Conservation (phyloP, 2,113 vertebrate species). For the Poecile atricapillus region DNA sequence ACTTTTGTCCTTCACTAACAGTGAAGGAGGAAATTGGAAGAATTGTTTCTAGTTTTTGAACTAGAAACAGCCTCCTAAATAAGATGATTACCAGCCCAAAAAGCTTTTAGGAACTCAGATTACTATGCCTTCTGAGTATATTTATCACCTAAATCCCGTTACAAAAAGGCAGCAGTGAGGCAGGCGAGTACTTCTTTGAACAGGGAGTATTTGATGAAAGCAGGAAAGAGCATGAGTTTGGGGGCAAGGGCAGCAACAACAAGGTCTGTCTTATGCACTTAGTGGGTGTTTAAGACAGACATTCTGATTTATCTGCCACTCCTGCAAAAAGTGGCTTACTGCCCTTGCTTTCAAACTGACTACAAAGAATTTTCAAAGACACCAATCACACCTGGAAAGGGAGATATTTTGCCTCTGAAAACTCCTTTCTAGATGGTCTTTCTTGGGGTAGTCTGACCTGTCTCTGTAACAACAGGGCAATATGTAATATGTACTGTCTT, state of each 20-base stretch:
- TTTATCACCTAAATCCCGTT: not conserved
- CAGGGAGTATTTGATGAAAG: not conserved
- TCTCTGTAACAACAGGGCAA: not conserved
- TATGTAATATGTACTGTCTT: not conserved
- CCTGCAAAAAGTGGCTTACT: not conserved
- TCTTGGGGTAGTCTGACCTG: not conserved
- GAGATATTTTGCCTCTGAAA: not conserved
- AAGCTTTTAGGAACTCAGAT: not conserved
- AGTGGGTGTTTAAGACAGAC: not conserved
- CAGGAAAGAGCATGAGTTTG: not conserved
- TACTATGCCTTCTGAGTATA: not conserved
- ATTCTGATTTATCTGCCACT: not conserved
- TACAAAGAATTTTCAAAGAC: not conserved
- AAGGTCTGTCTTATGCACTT: not conserved
- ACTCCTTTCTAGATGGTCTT: not conserved
- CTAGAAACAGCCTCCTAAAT: not conserved
- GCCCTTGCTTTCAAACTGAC: not conserved
- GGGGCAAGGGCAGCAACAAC: not conserved
- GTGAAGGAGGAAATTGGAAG: not conserved
- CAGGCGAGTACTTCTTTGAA: not conserved
- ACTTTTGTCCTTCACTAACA: not conserved
- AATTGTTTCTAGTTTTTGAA: not conserved
- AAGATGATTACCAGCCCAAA: not conserved
- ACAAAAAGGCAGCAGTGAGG: not conserved
- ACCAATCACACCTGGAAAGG: not conserved